Base-by-base conservation (phyloP, 2,797 vertebrate species). In the Eulemur coronatus region DNA sequence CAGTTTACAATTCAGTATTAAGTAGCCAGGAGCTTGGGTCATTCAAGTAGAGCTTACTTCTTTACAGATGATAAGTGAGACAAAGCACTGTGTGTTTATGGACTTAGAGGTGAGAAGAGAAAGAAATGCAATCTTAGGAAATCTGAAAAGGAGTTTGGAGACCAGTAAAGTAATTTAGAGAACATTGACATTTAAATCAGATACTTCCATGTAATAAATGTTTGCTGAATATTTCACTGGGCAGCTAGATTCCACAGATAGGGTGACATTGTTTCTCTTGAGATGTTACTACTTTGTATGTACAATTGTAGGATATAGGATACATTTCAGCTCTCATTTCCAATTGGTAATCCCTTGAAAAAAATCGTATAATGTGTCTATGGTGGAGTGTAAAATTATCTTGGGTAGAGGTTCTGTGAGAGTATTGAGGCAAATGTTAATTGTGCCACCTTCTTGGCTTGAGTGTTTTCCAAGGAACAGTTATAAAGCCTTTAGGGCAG, bases 321-420 rank as follows among this genome's bases (percentile, higher is more conserved):
- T 98, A 95, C 96, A 96, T 97, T 98, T 97, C 97, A 81, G 97
- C 28, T 96, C 94, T 94, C 73, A 30, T 95, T 98, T 95, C 92
- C 96, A 96, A 55, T 33, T 84, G 95, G 87, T 95, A 97, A 96
- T 85, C 92, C 96, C 24, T 81, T 95, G 86, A 28, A 85, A 90
- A 94, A 93, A 91, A 46, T 48, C 48, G 81, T 82, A 95, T 95
- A 97, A 95, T 86, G 85, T 95, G 57, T 96, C 97, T 80, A 52
- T 43, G 90, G 67, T 65, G 84, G 26, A 79, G 90, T 92, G 95
- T 98, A 98, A 98, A 96, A 79, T 94, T 95, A 97, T 97, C 97
- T 95, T 57, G 41, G 67, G 61, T 63, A 80, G 24, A 90, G 63
- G 33, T 92, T 92, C 94, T 95, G 86, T 85, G 94, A 96, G 73